These are phyloP conservation scores for Andrena praecox DNA, from an alignment of 2,888 invertebrate genomes.

Conservation along the genomic window DNA sequence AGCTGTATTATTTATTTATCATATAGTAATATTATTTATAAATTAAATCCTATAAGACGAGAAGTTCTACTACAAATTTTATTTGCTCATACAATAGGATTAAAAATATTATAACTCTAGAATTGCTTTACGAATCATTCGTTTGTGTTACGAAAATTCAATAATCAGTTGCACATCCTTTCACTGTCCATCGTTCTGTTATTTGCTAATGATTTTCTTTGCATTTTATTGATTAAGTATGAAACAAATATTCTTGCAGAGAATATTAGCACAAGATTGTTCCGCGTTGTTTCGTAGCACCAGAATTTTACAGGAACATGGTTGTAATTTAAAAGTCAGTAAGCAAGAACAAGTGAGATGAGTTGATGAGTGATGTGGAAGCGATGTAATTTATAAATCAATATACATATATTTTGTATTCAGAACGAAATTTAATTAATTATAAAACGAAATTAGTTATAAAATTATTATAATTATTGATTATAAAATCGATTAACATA, in stretches of 20 bases:
- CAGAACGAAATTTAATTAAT: not conserved
- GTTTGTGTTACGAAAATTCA: not conserved
- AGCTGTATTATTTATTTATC: not conserved
- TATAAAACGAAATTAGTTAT: not conserved
- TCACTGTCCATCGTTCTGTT: not conserved
- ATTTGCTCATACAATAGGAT: not conserved
- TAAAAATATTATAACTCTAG: not conserved
- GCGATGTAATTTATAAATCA: not conserved
- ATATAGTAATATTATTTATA: not conserved
- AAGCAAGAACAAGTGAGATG: not conserved
- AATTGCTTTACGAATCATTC: not conserved
- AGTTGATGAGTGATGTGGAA: not conserved
- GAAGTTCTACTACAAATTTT: not conserved
- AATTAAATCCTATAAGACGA: not conserved
- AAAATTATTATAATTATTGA: not conserved
- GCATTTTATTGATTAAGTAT: slow-evolving; percentile 36
- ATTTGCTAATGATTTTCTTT: not conserved
- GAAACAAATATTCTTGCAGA: slow-evolving; percentile 35
- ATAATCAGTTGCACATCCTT: not conserved
- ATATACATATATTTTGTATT: not conserved
- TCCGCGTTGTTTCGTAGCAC: not conserved
- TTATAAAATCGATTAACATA: not conserved
- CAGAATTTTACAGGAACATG: not conserved
- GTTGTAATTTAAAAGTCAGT: not conserved
- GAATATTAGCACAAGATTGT: slow-evolving; percentile 43